Conservation (phyloP, 2,888 invertebrate species). For the Endotricha flammealis region DNA sequence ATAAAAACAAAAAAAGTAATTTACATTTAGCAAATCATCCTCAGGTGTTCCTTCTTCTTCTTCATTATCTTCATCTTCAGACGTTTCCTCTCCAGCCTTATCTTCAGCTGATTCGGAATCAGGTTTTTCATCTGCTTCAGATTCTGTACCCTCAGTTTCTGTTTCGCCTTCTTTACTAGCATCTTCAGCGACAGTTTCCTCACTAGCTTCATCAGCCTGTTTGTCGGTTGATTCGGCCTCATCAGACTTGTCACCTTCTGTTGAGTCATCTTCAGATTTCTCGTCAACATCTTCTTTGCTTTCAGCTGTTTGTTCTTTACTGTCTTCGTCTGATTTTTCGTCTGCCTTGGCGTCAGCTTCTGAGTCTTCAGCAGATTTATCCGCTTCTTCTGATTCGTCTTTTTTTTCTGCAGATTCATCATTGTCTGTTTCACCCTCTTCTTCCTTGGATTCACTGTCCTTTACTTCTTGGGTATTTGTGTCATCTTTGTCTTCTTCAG, state of each 20-base stretch:
- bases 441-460: constrained; percentile 39
- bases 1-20: constrained; percentile 18
- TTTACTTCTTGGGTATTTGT: constrained; percentile 35
- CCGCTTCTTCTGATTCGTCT: constrained; percentile 32
- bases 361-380: constrained; percentile 33
- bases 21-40: constrained; percentile 81
- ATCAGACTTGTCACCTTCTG: constrained; percentile 31
- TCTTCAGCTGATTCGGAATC: constrained; percentile 21
- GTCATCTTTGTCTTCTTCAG: constrained; percentile 34
- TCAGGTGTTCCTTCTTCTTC: constrained; percentile 78
- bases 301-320: constrained; percentile 32
- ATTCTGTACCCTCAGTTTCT: constrained; percentile 29
- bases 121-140: constrained; percentile 21
- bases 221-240: constrained; percentile 37
- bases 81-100: constrained; percentile 29
- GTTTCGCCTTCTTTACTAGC: constrained; percentile 35
- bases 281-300: constrained; percentile 31
- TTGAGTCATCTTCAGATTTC: constrained; percentile 27
- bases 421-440: constrained; percentile 32
- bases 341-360: constrained; percentile 31
- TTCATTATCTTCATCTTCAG: constrained; percentile 36
- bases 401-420: constrained; percentile 40
- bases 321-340: constrained; percentile 32
- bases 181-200: constrained; percentile 26
- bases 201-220: constrained; percentile 28